These are phyloP conservation scores for Aeoliscus strigatus DNA, from an alignment of 2,797 vertebrate species.

Conservation along the genomic window DNA sequence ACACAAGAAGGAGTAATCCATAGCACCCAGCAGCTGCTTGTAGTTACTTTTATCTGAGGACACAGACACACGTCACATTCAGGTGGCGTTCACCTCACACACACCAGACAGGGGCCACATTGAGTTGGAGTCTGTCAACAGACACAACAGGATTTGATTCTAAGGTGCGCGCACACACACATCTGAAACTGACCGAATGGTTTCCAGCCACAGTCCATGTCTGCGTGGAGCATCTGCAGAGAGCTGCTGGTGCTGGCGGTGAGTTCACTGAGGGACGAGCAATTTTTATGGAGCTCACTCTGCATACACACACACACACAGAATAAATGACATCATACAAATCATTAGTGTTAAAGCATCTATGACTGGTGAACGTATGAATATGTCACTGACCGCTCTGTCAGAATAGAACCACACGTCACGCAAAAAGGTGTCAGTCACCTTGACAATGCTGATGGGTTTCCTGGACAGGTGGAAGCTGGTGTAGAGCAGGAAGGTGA, in stretches of 20 bases:
- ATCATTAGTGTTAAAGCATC: no score
- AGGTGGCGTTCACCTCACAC: no score
- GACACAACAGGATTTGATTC: no score
- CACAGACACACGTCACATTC: no score
- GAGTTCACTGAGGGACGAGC: constrained; percentile 64
- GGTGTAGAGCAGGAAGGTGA: constrained; percentile 91
- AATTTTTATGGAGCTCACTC: constrained; percentile 93
- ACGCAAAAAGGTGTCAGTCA: no score
- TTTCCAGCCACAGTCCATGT: constrained; percentile 86
- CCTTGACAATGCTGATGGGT: constrained; percentile 95
- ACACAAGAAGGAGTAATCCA: constrained; percentile 94
- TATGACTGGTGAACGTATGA: no score
- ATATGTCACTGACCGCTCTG: no score
- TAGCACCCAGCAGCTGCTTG: constrained; percentile 85
- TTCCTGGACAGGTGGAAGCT: constrained; percentile 94
- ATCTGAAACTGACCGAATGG: constrained; percentile 84
- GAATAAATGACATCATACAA: no score
- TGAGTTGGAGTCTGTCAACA: no score
- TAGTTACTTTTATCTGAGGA: constrained; percentile 85
- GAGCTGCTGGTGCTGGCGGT: constrained; percentile 15
- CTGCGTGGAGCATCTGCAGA: constrained; percentile 55
- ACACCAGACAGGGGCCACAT: no score
- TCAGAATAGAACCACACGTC: no score
- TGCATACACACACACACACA: constrained; percentile 61
- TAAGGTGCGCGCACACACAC: no score